Conservation (phyloP, 2,888 invertebrate genomes). For the Apodemia zela region DNA sequence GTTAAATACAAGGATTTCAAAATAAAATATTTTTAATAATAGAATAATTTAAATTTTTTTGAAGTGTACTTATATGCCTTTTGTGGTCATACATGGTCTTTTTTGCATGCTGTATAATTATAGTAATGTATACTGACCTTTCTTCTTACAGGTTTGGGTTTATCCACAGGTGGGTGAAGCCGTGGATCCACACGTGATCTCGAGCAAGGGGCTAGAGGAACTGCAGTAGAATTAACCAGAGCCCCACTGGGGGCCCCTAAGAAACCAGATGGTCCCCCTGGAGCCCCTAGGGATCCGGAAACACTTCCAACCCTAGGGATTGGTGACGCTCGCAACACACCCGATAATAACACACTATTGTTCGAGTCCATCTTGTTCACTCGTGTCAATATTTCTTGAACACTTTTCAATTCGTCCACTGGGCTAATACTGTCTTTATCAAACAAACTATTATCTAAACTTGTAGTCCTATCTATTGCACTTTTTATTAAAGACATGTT, state of each 20-base stretch:
- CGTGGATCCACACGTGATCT: constrained; percentile 56
- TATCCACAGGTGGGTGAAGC: constrained; percentile 67
- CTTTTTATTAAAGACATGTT: constrained; percentile 73
- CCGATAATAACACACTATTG: constrained; percentile 73
- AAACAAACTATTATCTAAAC: constrained; percentile 67
- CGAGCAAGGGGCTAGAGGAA: constrained; percentile 40
- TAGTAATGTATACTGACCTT: constrained; percentile 55
- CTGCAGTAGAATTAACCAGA: constrained; percentile 30
- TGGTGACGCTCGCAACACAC: constrained; percentile 54
- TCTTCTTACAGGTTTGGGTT: constrained; percentile 73
- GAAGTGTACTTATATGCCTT: too few relatives aligned
- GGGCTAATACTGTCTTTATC: constrained; percentile 61
- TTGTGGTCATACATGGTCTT: too few relatives aligned
- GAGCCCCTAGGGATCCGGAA: constrained; percentile 13
- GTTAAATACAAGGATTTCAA: too few relatives aligned
- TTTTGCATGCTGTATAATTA: too few relatives aligned
- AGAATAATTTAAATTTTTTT: too few relatives aligned
- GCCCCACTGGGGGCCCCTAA: neutral
- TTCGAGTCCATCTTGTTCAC: constrained; percentile 77
- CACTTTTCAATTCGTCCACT: constrained; percentile 69
- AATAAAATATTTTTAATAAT: too few relatives aligned
- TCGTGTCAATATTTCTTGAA: constrained; percentile 71
- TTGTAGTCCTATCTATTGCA: constrained; percentile 75
- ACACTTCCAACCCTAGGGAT: constrained; percentile 6
- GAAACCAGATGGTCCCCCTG: constrained; percentile 22